Evolutionary conservation across 2,113 vertebrate genomes (phyloP), one percentile per base, ranked within the genome.

Genomic region (Ondatra zibethicus): DNA sequence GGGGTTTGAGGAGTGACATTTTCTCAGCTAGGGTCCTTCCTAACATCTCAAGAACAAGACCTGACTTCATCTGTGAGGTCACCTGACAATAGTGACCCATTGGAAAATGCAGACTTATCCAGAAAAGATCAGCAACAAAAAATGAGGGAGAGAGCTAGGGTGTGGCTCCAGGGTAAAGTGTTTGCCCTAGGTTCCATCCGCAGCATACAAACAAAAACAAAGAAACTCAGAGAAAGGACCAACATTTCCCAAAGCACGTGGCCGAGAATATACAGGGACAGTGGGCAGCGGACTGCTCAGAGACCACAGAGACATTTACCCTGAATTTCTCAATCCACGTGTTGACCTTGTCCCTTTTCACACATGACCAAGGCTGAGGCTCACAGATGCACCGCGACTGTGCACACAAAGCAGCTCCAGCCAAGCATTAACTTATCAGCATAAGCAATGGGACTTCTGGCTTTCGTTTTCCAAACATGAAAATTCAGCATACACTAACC

Each of bases 361-460:
- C 1, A n/a, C 50, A 17, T 0, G 6, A 5, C 25, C 75, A 33
- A 42, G 17, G 31, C 65, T 12, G 65, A 9, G 25, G 88, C 87
- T 75, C 33, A 31, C 33, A 27, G 66, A 16, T 21, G 31, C 4
- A 1, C 33, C 0, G 3, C 47, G 31, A 27, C 68, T 0, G 0
- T 63, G 45, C 73, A 7, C 80, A 52, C 66, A 7, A 75, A 36
- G 89, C 8, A 16, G 73, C 45, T 13, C 5, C 11, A 0, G 3
- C 21, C 1, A 1, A 31, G 17, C 90, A n/a, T 14, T 3, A 9
- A n/a, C 29, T 7, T 9, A 9, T 19, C 52, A 19, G 80, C 42
- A 1, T 8, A 39, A 61, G 45, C 36, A 7, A 2, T 17, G 23
- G 31, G 6, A n/a, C 1, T 45, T n/a, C 12, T 6, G 2, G 0